phyloP scores from a whole-genome alignment of 1,140 invertebrate genomes.

The Gonatopus flavifemur region DNA sequence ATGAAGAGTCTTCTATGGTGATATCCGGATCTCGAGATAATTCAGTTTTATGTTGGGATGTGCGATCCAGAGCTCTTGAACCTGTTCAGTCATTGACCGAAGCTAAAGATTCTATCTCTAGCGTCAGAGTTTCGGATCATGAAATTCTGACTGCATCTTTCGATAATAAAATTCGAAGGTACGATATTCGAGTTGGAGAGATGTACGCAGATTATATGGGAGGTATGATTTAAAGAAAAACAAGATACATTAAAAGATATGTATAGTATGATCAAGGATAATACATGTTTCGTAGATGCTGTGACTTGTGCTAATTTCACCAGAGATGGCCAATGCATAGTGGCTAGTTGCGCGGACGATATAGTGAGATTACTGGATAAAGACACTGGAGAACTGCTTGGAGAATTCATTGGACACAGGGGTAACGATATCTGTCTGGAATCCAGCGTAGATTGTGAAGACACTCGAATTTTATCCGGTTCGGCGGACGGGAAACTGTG shows the following conservation, averaged over 20 bases:
- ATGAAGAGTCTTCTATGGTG: constrained; percentile 90
- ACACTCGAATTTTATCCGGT: constrained; percentile 84
- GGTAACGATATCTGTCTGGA: constrained; percentile 83
- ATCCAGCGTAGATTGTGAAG: constrained; percentile 78
- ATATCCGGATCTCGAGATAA: constrained; percentile 92
- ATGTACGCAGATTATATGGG: constrained; percentile 85
- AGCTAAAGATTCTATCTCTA: constrained; percentile 91
- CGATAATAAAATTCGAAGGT: constrained; percentile 84
- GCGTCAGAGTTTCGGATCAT: constrained; percentile 81
- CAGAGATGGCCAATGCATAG: constrained; percentile 82
- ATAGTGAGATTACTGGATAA: constrained; percentile 87
- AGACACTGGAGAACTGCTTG: constrained; percentile 78
- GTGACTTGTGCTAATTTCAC: constrained; percentile 77
- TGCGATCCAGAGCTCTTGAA: constrained; percentile 69
- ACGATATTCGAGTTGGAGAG: constrained; percentile 87
- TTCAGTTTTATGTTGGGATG: constrained; percentile 88
- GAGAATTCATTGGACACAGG: constrained; percentile 77
- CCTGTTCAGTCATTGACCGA: constrained; percentile 85
- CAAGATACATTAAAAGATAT: not conserved
- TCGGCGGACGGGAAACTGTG: constrained; percentile 83
- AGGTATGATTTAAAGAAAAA: constrained; percentile 55
- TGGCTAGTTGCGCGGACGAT: constrained; percentile 81
- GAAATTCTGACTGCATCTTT: constrained; percentile 89
- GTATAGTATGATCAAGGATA: not conserved
- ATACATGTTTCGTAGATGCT: constrained; percentile 60